Percentiles rank a stretch among this genome's conserved stretches.
Conservation (phyloP, 2,113 vertebrate genomes). For the Mohoua ochrocephala region DNA sequence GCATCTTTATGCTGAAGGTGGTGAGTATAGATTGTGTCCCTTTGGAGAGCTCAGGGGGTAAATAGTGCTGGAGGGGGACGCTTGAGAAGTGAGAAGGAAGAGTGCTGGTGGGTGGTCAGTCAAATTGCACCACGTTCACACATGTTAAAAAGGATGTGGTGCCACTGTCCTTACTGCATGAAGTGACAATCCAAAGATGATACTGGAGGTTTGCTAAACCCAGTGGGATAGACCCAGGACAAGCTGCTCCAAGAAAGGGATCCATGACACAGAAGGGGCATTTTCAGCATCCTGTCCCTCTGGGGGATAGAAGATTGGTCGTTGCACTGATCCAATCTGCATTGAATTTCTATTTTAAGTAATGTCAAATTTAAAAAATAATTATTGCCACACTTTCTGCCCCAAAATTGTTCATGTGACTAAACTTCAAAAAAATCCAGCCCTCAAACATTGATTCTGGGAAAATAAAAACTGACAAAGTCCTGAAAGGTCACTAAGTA, state of each 20-base stretch:
- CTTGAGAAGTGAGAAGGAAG: not conserved
- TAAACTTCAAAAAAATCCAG: not conserved
- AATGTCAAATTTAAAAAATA: not conserved
- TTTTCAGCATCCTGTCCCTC: not conserved
- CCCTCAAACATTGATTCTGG: not conserved
- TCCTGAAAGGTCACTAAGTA: not conserved
- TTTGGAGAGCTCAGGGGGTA: not conserved
- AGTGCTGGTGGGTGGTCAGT: not conserved
- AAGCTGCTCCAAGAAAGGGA: not conserved
- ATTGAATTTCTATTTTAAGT: not conserved
- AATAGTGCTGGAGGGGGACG: too few relatives aligned
- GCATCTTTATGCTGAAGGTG: not conserved
- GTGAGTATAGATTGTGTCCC: not conserved
- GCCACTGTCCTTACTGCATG: not conserved
- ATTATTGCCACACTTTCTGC: not conserved
- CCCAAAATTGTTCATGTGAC: not conserved
- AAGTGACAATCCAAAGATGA: not conserved
- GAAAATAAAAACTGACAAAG: not conserved
- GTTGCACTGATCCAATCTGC: not conserved
- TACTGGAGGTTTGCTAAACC: not conserved
- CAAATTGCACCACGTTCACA: not conserved
- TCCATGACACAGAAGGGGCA: not conserved
- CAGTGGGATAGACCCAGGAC: not conserved
- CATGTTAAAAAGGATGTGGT: accelerated
- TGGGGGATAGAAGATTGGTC: not conserved